A percentile compares a stretch with the other conserved stretches of the same genome.
These are phyloP conservation scores for Garrulus glandarius DNA, from an alignment of 2,797 vertebrate genomes.

Conservation along the genomic window DNA sequence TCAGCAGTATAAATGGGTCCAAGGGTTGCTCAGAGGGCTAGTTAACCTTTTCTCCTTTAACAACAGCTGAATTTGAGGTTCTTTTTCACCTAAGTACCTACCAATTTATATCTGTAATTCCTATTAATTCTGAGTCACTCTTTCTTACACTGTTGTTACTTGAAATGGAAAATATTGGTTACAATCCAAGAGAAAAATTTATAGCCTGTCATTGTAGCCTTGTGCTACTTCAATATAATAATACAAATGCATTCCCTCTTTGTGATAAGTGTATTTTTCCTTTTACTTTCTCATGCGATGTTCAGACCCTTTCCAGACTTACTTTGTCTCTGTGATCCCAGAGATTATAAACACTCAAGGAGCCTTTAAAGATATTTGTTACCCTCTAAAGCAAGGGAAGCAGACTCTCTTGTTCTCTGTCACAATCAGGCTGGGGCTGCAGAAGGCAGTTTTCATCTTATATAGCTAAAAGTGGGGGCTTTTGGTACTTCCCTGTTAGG, in stretches of 20 bases:
- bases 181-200: constrained; percentile 49
- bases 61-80: background rate
- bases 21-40: background rate
- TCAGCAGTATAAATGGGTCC: background rate
- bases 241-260: constrained; percentile 43
- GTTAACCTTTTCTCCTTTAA: constrained; percentile 13
- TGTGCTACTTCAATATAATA: constrained; percentile 54
- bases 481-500: background rate
- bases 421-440: background rate
- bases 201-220: constrained; percentile 51
- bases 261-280: constrained; percentile 50
- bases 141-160: constrained; percentile 37
- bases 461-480: background rate
- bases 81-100: constrained; percentile 11
- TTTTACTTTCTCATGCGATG: constrained; percentile 21
- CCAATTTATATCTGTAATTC: background rate
- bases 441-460: background rate
- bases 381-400: background rate
- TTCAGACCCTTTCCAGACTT: constrained; percentile 24
- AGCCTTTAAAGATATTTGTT: background rate
- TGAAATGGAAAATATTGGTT: constrained; percentile 63
- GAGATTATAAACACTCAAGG: background rate
- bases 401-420: background rate
- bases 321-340: background rate
- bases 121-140: constrained; percentile 34